These are phyloP conservation scores for Malthinus seriepunctatus DNA, from an alignment of 2,888 invertebrate species.

Conservation along the genomic window DNA sequence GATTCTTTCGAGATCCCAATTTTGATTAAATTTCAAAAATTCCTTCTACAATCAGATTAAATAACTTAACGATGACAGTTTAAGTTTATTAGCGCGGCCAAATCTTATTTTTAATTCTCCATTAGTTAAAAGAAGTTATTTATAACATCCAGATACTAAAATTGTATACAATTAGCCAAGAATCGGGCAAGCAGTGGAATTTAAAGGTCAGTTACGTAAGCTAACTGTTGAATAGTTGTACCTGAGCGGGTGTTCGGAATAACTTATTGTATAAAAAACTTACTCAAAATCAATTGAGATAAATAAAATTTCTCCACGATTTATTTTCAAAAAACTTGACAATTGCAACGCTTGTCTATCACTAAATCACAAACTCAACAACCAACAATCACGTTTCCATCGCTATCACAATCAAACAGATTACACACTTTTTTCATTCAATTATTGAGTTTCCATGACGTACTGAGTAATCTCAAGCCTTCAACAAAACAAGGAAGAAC, in stretches of 20 bases:
- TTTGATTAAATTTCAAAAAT: too few relatives aligned
- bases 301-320: too few relatives aligned
- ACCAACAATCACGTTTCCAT: too few relatives aligned
- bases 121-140: constrained; percentile 24
- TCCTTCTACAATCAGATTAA: background rate
- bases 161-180: constrained; percentile 15
- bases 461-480: too few relatives aligned
- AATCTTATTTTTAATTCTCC: constrained; percentile 26
- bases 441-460: too few relatives aligned
- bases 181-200: constrained; percentile 14
- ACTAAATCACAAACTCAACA: too few relatives aligned
- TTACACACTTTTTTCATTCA: too few relatives aligned
- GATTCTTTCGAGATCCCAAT: too few relatives aligned
- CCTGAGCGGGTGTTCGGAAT: constrained; percentile 2
- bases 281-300: background rate
- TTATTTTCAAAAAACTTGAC: too few relatives aligned
- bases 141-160: constrained; percentile 13
- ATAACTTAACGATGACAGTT: constrained; percentile 9
- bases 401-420: too few relatives aligned
- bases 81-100: constrained; percentile 13
- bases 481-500: too few relatives aligned
- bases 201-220: constrained; percentile 14
- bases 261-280: background rate
- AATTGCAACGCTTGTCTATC: too few relatives aligned
- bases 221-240: constrained; percentile 10